Evolutionary conservation across 2,113 vertebrate genomes (phyloP).

Genomic region (Myotis brandtii): DNA sequence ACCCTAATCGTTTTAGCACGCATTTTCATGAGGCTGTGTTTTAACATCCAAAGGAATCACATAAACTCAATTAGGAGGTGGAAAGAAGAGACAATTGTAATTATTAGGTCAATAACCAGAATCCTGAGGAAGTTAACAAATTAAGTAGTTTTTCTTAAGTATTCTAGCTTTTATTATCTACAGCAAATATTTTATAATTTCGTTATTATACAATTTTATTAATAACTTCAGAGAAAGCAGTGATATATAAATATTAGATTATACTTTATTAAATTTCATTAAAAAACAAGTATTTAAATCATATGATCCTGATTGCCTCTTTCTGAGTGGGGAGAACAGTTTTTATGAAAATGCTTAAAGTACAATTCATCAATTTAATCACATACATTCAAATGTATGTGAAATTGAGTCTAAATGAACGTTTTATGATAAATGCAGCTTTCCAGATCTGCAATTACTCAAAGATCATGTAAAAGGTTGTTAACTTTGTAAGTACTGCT

Average conservation of each 20-base stretch:
- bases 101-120: slow-evolving; percentile 13
- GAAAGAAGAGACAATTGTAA: not conserved
- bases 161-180: not conserved
- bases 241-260: slow-evolving; percentile 14
- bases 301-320: not conserved
- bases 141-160: not conserved
- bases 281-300: slow-evolving; percentile 31
- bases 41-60: not conserved
- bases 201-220: slow-evolving; percentile 13
- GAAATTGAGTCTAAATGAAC: slow-evolving; percentile 70
- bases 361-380: slow-evolving; percentile 66
- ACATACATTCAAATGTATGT: slow-evolving; percentile 59
- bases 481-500: slow-evolving; percentile 59
- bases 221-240: slow-evolving; percentile 22
- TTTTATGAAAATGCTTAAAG: slow-evolving; percentile 54
- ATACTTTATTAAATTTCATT: slow-evolving; percentile 53
- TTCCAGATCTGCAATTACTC: slow-evolving; percentile 66
- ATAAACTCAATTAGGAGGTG: not conserved
- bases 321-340: slow-evolving; percentile 45
- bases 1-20: not conserved
- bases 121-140: not conserved
- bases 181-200: slow-evolving; percentile 22
- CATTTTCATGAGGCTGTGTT: slow-evolving; percentile 1
- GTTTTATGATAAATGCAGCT: slow-evolving; percentile 66
- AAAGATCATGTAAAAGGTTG: slow-evolving; percentile 54